These are phyloP conservation scores for Pristionchus arcanus DNA, from an alignment of 2,888 invertebrate species.

Conservation along the genomic window DNA sequence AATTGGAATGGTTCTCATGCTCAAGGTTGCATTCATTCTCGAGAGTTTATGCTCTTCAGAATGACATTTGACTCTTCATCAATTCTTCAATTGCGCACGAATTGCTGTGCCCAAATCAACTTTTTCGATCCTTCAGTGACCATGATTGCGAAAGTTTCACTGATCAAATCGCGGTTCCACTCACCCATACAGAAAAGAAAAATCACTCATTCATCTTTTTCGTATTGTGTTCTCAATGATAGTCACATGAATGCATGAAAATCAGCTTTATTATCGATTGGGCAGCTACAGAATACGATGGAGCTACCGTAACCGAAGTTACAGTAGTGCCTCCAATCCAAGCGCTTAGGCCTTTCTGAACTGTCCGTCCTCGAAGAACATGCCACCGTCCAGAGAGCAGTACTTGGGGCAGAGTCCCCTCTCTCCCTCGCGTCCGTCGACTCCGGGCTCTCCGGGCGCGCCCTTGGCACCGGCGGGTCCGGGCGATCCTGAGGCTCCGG, in stretches of 20 bases:
- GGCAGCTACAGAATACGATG: neutral
- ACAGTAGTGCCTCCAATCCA: neutral
- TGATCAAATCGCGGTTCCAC: too few species aligned
- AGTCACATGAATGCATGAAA: neutral
- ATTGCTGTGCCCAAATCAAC: too few species aligned
- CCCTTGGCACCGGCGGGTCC: constrained; percentile 52
- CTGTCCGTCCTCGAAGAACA: constrained; percentile 56
- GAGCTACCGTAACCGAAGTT: neutral
- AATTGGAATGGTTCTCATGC: neutral
- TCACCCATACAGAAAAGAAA: too few species aligned
- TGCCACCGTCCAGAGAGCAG: constrained; percentile 55
- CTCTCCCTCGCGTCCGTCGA: constrained; percentile 49
- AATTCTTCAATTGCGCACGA: too few species aligned
- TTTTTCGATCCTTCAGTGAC: too few species aligned
- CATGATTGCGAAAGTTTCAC: too few species aligned
- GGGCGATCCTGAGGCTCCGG: constrained; percentile 30
- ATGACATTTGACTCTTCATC: too few species aligned
- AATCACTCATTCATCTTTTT: too few species aligned
- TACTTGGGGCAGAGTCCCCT: constrained; percentile 55
- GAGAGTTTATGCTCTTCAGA: too few species aligned
- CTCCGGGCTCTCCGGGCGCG: constrained; percentile 40
- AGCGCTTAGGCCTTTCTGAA: constrained; percentile 37
- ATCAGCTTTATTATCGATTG: constrained; percentile 4
- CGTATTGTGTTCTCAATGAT: too few species aligned
- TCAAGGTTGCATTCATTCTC: neutral